phyloP scores from a whole-genome alignment of 2,797 vertebrate species.

The Eidolon dupreanum region DNA sequence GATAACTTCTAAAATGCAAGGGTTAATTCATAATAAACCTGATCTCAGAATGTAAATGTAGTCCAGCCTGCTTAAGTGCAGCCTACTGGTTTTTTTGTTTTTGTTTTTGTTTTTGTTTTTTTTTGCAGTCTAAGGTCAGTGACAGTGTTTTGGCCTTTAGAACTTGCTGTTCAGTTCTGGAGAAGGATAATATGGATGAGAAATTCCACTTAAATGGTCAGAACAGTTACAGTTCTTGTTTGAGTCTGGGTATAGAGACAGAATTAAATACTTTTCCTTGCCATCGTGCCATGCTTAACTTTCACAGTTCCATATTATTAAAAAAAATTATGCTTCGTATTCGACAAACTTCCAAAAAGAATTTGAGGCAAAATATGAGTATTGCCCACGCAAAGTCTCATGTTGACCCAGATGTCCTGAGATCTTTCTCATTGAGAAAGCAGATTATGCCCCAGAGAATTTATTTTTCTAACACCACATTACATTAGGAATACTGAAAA shows the following conservation, averaged over 20 bases:
- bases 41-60: neutral
- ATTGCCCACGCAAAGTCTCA: neutral
- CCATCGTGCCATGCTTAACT: neutral
- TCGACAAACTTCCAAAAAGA: neutral
- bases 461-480: neutral
- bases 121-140: neutral
- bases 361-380: neutral
- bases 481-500: neutral
- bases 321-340: neutral
- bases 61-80: neutral
- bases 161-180: neutral
- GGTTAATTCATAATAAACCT: neutral
- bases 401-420: neutral
- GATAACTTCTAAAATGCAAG: neutral
- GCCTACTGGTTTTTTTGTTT: neutral
- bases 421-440: neutral
- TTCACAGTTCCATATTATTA: neutral
- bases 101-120: neutral
- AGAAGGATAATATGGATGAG: neutral
- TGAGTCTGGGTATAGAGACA: neutral
- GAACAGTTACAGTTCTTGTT: neutral
- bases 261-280: neutral
- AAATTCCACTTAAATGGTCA: neutral
- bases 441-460: neutral
- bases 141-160: neutral